Evolutionary conservation across 37 sponge, comb jelly and placozoan species (phyloP).

Genomic region (Hexactinellida sp.): DNA sequence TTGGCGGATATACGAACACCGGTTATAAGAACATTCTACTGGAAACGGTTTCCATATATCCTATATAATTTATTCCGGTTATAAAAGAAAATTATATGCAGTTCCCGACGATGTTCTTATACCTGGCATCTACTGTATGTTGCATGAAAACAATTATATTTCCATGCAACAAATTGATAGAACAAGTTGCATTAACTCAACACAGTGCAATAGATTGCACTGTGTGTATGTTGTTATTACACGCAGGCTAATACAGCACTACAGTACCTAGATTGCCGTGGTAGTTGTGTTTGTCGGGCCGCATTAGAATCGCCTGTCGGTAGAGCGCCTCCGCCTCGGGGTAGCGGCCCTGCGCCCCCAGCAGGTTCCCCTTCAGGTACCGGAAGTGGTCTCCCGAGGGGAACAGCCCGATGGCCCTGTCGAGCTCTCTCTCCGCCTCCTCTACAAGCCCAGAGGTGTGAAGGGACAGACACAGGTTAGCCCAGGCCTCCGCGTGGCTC

Average conservation of each 20-base stretch:
- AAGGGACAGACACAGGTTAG: constrained; percentile 47
- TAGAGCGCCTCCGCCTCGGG: constrained; percentile 38
- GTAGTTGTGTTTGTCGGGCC: constrained; percentile 26
- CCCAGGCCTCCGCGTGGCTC: constrained; percentile 46
- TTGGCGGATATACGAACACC: too few relatives aligned
- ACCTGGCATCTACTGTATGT: too few relatives aligned
- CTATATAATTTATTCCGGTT: too few relatives aligned
- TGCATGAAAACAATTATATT: too few relatives aligned
- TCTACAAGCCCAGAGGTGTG: constrained; percentile 25
- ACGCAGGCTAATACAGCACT: neutral
- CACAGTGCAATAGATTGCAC: too few relatives aligned
- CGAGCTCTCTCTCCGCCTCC: constrained; percentile 40
- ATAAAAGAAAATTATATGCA: too few relatives aligned
- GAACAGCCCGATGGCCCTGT: constrained; percentile 31
- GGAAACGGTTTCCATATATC: too few relatives aligned
- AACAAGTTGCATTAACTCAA: too few relatives aligned
- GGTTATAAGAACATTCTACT: too few relatives aligned
- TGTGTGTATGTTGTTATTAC: too few relatives aligned
- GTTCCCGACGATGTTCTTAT: too few relatives aligned
- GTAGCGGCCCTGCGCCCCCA: constrained; percentile 33
- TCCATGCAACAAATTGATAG: too few relatives aligned
- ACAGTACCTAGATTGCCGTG: constrained; percentile 45
- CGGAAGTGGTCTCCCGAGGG: constrained; percentile 26
- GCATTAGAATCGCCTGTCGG: constrained; percentile 24
- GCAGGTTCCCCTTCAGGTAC: constrained; percentile 33